phyloP scores from a whole-genome alignment of 2,113 vertebrate species.

The Centrocercus urophasianus region DNA sequence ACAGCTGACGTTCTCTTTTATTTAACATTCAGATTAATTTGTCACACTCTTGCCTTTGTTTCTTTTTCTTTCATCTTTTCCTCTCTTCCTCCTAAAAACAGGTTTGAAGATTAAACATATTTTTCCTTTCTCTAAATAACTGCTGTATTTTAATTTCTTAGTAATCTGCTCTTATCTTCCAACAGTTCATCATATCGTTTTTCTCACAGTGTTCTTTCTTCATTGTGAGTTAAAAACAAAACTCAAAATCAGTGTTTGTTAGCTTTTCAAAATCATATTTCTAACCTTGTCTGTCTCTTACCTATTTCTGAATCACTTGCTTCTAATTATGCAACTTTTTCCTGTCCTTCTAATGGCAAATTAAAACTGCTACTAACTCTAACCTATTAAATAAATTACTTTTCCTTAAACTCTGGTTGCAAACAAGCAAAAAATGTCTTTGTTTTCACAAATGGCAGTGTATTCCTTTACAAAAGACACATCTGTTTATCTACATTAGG shows the following conservation, averaged over 20 bases:
- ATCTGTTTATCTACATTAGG: constrained; percentile 36
- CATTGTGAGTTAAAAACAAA: neutral
- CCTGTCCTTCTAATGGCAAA: neutral
- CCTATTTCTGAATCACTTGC: neutral
- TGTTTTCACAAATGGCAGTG: neutral
- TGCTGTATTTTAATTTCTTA: neutral
- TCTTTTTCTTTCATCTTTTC: neutral
- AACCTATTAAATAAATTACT: neutral
- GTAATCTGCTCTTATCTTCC: neutral
- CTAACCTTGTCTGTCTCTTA: neutral
- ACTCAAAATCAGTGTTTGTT: neutral
- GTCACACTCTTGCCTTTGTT: neutral
- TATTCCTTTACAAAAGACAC: constrained; percentile 11
- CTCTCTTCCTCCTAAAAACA: neutral
- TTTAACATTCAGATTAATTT: neutral
- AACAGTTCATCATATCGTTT: neutral
- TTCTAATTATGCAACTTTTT: neutral
- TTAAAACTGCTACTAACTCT: neutral
- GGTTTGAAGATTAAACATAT: neutral
- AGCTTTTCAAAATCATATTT: neutral
- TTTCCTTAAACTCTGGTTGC: neutral
- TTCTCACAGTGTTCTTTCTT: neutral
- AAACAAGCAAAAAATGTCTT: neutral
- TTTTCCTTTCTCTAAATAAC: neutral
- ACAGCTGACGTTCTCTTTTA: neutral